These are phyloP conservation scores for Hemichromis elongatus DNA, from an alignment of 2,113 vertebrate genomes.

Conservation along the genomic window DNA sequence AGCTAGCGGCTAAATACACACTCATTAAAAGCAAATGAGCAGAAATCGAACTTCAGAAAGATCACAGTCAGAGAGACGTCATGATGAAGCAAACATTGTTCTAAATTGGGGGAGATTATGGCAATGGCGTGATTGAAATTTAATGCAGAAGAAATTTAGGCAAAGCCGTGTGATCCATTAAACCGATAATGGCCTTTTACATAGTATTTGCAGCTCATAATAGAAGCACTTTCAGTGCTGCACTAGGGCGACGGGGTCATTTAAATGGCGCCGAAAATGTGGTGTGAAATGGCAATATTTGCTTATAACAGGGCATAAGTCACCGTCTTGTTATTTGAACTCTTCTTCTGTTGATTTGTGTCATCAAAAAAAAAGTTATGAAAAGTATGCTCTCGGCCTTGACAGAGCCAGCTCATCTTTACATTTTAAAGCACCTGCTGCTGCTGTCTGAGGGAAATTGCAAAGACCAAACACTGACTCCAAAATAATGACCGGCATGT, in stretches of 20 bases:
- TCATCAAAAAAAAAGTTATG: background rate
- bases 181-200: background rate
- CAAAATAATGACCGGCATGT: background rate
- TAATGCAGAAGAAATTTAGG: background rate
- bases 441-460: background rate
- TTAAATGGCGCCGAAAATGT: background rate
- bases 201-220: background rate
- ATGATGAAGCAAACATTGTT: background rate
- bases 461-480: constrained; percentile 28
- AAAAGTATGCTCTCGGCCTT: background rate
- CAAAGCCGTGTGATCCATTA: background rate
- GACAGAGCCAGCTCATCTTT: background rate
- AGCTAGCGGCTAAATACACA: background rate
- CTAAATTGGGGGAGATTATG: background rate
- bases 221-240: background rate
- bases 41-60: background rate
- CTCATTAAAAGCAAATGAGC: background rate
- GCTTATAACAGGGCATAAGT: background rate
- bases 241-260: background rate
- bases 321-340: background rate
- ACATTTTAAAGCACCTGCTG: background rate
- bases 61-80: background rate
- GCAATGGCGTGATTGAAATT: background rate
- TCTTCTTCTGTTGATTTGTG: background rate
- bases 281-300: background rate